A percentile compares a stretch with the other conserved stretches of the same genome.
Evolutionary conservation across 2,113 vertebrate genomes (phyloP).

Genomic region (Pao palembangensis): DNA sequence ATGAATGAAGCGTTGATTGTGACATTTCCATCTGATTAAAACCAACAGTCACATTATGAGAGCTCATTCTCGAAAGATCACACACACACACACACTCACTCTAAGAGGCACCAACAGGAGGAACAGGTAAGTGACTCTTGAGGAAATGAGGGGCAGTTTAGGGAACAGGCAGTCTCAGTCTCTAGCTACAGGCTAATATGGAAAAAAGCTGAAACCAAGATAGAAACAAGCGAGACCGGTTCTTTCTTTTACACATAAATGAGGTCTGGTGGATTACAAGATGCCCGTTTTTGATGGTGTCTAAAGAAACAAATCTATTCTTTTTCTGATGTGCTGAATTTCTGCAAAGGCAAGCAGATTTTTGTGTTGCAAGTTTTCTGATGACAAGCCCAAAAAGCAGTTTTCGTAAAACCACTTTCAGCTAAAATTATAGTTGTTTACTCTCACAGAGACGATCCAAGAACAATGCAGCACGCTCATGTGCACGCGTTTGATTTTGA

Average conservation of each 20-base stretch:
- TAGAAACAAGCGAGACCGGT: conserved; percentile 41
- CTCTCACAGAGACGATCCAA: neutral
- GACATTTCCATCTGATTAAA: too few relatives aligned
- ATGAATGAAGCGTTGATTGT: too few relatives aligned
- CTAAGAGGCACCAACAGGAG: conserved; percentile 30
- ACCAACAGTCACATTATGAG: too few relatives aligned
- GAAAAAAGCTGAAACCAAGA: conserved; percentile 42
- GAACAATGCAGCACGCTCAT: neutral
- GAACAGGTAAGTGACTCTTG: conserved; percentile 26
- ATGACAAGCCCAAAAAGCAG: neutral
- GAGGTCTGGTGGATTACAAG: conserved; percentile 24
- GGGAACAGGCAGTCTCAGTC: conserved; percentile 9
- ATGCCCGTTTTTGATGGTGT: neutral
- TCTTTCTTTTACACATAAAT: conserved; percentile 30
- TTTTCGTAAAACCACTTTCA: neutral
- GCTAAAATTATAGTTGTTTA: neutral
- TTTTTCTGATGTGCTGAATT: neutral
- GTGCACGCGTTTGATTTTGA: neutral
- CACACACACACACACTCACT: neutral
- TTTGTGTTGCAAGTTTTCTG: neutral
- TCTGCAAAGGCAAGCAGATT: neutral
- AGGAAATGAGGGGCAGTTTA: conserved; percentile 9
- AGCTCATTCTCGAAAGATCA: too few relatives aligned
- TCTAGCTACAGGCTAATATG: conserved; percentile 7
- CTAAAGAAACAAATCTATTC: neutral